These are phyloP conservation scores for Threskiornis aethiopicus DNA, from an alignment of 2,797 vertebrate species.

Conservation along the genomic window DNA sequence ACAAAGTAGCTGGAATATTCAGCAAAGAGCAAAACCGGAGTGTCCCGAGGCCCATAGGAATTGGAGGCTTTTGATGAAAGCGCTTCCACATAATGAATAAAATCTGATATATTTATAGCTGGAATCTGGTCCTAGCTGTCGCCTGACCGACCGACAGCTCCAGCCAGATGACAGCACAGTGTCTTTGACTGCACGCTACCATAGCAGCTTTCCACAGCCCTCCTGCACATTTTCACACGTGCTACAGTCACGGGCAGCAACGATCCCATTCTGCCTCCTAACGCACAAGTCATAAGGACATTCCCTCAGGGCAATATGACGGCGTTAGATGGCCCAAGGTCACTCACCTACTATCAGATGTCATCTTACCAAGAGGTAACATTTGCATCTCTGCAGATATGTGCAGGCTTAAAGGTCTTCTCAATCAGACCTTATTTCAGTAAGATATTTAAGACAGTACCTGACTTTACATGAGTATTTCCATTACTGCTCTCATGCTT, in stretches of 20 bases:
- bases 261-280: background rate
- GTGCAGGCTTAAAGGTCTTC: background rate
- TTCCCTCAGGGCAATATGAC: rapidly evolving
- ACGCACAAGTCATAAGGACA: background rate
- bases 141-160: background rate
- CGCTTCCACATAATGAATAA: rapidly evolving
- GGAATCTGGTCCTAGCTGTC: background rate
- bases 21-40: background rate
- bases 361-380: background rate
- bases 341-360: background rate
- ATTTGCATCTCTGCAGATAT: background rate
- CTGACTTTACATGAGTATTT: background rate
- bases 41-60: background rate
- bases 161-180: background rate
- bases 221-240: background rate
- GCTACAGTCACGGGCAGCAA: background rate
- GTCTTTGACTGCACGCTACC: background rate
- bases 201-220: background rate
- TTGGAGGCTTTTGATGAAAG: background rate
- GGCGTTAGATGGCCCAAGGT: background rate
- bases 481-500: background rate
- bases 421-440: background rate
- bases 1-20: background rate
- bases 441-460: background rate
- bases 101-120: background rate